Conservation (phyloP, 2,797 vertebrate species). For the Xerus rutilus region DNA sequence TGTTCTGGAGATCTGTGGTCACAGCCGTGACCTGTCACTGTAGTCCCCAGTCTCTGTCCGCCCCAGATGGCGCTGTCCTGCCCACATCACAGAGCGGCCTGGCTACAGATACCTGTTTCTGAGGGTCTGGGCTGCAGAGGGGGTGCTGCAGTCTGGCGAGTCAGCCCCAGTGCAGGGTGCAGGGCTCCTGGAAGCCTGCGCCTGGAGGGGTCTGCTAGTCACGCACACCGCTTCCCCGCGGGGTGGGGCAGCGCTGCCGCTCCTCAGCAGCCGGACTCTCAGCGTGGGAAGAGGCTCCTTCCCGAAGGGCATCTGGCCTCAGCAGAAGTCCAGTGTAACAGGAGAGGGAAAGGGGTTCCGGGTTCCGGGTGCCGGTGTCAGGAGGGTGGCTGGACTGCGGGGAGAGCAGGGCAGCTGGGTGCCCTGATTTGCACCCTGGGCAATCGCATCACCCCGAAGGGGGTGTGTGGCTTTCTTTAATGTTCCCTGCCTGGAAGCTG, state of each 20-base stretch:
- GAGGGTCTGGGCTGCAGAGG: not conserved
- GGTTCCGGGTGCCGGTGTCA: not conserved
- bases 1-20: not conserved
- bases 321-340: not conserved
- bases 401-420: not conserved
- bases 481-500: not conserved
- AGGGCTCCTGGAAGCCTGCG: not conserved
- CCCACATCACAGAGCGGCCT: not conserved
- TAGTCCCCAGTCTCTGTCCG: not conserved
- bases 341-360: fast-evolving
- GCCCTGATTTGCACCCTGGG: too few species aligned
- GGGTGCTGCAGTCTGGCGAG: not conserved
- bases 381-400: too few species aligned
- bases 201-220: not conserved
- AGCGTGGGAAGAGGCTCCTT: not conserved
- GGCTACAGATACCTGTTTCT: not conserved
- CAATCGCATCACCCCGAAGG: not conserved
- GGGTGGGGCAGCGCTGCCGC: not conserved
- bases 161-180: not conserved
- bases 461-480: not conserved
- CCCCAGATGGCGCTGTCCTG: too few species aligned
- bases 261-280: not conserved
- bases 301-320: not conserved
- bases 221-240: not conserved
- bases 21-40: not conserved